A percentile compares a stretch with the other conserved stretches of the same genome.
Evolutionary conservation across 35 echinoderm and acorn worm species (phyloP).

Genomic region (Ophiothrix spiculata): DNA sequence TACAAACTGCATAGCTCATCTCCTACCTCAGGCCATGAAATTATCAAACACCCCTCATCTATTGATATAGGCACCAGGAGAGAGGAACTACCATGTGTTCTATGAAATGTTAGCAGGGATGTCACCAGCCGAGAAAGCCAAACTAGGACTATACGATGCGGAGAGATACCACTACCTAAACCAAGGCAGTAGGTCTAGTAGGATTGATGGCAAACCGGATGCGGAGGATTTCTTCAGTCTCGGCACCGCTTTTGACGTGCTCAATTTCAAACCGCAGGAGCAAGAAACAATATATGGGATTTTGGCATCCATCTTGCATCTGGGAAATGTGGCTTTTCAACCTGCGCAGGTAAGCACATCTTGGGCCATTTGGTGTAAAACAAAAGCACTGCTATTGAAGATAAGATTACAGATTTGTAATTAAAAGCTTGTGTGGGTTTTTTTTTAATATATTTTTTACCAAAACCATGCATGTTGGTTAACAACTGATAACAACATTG

Average conservation of each 20-base stretch:
- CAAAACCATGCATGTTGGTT: too few relatives aligned
- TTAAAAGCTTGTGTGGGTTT: too few relatives aligned
- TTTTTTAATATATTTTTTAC: too few relatives aligned
- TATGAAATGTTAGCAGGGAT: constrained; percentile 92
- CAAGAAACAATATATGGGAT: constrained; percentile 82
- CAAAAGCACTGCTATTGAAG: too few relatives aligned
- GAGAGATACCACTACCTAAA: constrained; percentile 80
- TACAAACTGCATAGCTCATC: too few relatives aligned
- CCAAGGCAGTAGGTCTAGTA: constrained; percentile 71
- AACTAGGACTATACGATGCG: constrained; percentile 64
- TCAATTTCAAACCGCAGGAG: constrained; percentile 73
- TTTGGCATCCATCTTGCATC: constrained; percentile 84
- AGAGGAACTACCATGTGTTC: constrained; percentile 95
- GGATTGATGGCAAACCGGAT: constrained; percentile 59
- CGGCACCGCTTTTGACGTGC: constrained; percentile 68
- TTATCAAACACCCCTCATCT: too few relatives aligned
- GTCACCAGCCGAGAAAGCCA: constrained; percentile 79
- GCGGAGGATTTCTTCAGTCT: constrained; percentile 82
- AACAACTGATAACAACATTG: too few relatives aligned
- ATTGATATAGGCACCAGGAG: constrained; percentile 68
- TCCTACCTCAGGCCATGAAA: too few relatives aligned
- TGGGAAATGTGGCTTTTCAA: constrained; percentile 73
- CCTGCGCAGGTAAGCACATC: constrained; percentile 49
- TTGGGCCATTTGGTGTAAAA: too few relatives aligned
- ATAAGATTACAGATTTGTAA: too few relatives aligned